Evolutionary conservation across 2,888 invertebrate species (phyloP), one percentile per base, ranked within the genome.

Genomic region (Oxyscelio sp.): DNA sequence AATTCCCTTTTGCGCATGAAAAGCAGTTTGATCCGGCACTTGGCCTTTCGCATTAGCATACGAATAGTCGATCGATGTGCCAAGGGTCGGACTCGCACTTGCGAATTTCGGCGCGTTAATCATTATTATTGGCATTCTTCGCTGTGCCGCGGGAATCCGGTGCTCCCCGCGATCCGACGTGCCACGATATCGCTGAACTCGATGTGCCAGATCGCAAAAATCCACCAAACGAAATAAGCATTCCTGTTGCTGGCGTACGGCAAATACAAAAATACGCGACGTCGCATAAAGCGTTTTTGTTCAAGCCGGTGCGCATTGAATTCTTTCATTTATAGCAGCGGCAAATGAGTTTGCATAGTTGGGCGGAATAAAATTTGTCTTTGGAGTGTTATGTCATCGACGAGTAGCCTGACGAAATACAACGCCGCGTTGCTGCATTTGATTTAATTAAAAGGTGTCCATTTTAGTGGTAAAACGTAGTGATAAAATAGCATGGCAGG

Each of bases 31-130:
- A 92, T 92, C 91, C 93, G 92, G 92, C 92, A 93, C 93, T 93
- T 93, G 34, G 45, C 31, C 13, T 3, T n/a, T 13, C 9, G 91
- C 90, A 94, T 94, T 94, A 93, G 92, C 94, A 94, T 94, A 94
- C 92, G 94, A 94, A 94, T 94, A 92, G 93, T 85, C 92, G 92
- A 93, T 93, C 93, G 93, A 93, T 93, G 90, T 91, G 58, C 66
- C 43, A 88, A 90, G 90, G 89, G 88, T 90, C 89, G 88, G 85
- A 88, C 89, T 50, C 66, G 68, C 56, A 74, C 77, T 78, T 80
- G 59, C 77, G 56, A 73, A 65, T 65, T 71, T 68, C 70, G 9
- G 66, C 59, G 54, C 80, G 65, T 85, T 85, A 84, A 85, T 87
- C 85, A 87, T 87, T 79, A 83, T 83, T 83, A 85, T 81, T 85